phyloP scores from a whole-genome alignment of 2,797 vertebrate species.

The Serranus cabrilla region DNA sequence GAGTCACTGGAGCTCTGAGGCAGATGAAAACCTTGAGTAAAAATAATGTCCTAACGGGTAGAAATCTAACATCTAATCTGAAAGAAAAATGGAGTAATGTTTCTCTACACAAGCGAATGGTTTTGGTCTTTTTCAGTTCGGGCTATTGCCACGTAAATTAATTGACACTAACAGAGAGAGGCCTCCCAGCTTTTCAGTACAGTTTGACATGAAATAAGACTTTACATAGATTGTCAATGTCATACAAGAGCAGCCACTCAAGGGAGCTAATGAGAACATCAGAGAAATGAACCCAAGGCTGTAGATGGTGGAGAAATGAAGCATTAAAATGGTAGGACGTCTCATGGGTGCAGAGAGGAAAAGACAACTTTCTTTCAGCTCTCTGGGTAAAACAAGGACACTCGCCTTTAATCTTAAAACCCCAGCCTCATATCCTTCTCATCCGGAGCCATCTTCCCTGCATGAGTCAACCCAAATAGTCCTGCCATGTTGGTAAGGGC shows the following conservation, averaged over 20 bases:
- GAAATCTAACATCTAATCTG: conserved; percentile 20
- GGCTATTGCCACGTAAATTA: conserved; percentile 25
- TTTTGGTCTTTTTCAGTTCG: conserved; percentile 15
- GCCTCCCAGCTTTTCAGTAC: conserved; percentile 29
- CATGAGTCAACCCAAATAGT: conserved; percentile 33
- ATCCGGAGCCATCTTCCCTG: conserved; percentile 47
- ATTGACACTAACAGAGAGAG: conserved; percentile 34
- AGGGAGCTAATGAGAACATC: conserved; percentile 62
- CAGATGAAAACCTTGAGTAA: conserved; percentile 37
- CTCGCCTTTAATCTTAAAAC: conserved; percentile 59
- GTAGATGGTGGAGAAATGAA: conserved; percentile 50
- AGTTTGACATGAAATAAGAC: conserved; percentile 60
- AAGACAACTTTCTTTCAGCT: conserved; percentile 46
- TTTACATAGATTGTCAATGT: conserved; percentile 66
- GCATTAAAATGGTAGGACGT: conserved; percentile 54
- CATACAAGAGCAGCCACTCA: conserved; percentile 56
- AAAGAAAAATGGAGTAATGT: conserved; percentile 17
- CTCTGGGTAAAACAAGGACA: conserved; percentile 48
- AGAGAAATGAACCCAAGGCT: conserved; percentile 61
- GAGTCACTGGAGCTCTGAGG: conserved; percentile 32
- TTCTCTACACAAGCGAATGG: background rate
- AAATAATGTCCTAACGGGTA: conserved; percentile 16
- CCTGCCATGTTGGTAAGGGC: conserved; percentile 8
- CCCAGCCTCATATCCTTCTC: conserved; percentile 32
- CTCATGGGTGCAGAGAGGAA: conserved; percentile 12